These are phyloP conservation scores for Diadophis punctatus DNA, from an alignment of 2,113 vertebrate species.

Conservation along the genomic window DNA sequence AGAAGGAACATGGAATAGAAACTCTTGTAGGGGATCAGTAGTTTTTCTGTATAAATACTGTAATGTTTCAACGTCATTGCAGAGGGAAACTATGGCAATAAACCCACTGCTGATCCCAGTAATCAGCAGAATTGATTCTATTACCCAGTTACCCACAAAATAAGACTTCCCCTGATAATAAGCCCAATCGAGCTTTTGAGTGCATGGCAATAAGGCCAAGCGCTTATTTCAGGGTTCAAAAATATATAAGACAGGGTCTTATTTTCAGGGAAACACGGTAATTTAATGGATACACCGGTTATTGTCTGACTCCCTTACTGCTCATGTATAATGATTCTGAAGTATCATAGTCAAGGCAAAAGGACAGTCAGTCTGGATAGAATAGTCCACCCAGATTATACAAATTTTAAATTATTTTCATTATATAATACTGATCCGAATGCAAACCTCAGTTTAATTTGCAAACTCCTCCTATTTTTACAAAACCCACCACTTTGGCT, in stretches of 20 bases:
- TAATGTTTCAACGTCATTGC: background rate
- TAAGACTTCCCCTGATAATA: too few relatives aligned
- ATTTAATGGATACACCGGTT: background rate
- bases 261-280: background rate
- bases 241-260: too few relatives aligned
- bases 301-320: background rate
- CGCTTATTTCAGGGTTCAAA: too few relatives aligned
- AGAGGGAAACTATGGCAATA: background rate
- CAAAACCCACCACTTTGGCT: background rate
- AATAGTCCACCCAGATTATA: background rate
- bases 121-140: background rate
- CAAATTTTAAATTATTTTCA: background rate
- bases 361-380: background rate
- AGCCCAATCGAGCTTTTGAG: too few relatives aligned
- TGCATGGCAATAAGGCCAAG: too few relatives aligned
- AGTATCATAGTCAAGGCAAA: background rate
- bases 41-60: background rate
- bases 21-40: background rate
- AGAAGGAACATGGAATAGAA: background rate
- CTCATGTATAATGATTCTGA: background rate
- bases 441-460: background rate
- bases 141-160: background rate
- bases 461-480: background rate
- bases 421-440: background rate
- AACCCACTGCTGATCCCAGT: background rate